These are phyloP conservation scores for Scylla paramamosain DNA, from an alignment of 1,140 invertebrate genomes.

Conservation along the genomic window DNA sequence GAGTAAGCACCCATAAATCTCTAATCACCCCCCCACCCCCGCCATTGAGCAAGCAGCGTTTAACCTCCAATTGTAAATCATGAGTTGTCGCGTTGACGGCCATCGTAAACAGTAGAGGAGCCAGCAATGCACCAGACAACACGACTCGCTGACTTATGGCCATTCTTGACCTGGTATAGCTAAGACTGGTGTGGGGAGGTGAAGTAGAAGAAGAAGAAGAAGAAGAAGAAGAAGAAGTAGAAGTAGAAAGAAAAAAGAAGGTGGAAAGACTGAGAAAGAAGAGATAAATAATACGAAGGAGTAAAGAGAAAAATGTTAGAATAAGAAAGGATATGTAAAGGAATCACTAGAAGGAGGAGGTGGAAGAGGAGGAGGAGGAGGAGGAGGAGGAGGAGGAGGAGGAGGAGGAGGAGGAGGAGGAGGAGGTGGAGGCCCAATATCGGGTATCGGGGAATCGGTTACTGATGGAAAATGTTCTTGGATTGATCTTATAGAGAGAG, in stretches of 20 bases:
- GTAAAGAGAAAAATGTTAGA: no score
- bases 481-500: neutral
- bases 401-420: neutral
- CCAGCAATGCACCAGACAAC: no score
- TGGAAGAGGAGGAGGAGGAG: neutral
- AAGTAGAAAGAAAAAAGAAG: no score
- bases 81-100: no score
- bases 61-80: no score
- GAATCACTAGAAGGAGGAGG: neutral
- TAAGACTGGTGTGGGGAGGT: neutral
- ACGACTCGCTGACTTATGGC: no score
- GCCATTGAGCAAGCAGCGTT: no score
- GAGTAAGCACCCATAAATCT: no score
- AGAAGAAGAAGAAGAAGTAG: no score
- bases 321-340: neutral
- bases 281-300: neutral
- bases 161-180: no score
- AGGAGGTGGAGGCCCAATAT: neutral
- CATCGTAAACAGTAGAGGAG: no score
- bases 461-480: constrained; percentile 4
- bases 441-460: constrained; percentile 10
- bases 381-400: neutral
- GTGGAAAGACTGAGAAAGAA: neutral
- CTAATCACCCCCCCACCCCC: no score
- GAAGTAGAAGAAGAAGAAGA: neutral